phyloP scores from a whole-genome alignment of 2,797 vertebrate genomes.

The Holocentrus rufus region DNA sequence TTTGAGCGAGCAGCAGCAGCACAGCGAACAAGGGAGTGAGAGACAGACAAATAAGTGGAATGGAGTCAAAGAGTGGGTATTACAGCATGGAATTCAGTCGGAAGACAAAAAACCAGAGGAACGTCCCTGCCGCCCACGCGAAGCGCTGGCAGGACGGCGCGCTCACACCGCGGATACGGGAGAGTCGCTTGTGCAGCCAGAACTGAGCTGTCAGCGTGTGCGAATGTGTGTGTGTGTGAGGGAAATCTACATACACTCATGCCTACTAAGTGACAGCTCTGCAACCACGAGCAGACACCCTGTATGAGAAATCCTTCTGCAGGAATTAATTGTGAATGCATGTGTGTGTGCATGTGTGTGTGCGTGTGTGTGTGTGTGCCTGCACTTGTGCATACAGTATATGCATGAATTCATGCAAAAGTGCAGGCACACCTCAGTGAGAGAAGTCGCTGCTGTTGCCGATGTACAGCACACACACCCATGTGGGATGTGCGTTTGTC shows the following conservation, averaged over 20 bases:
- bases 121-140: conserved; percentile 34
- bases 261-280: conserved; percentile 43
- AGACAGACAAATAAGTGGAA: conserved; percentile 28
- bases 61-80: conserved; percentile 37
- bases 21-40: conserved; percentile 6
- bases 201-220: conserved; percentile 17
- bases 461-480: neutral
- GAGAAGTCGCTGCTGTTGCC: neutral
- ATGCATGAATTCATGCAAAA: neutral
- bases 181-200: conserved; percentile 23
- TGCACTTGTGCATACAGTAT: neutral
- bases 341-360: neutral
- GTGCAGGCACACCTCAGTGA: neutral
- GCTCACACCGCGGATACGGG: conserved; percentile 1
- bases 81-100: conserved; percentile 7
- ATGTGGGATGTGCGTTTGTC: too few species aligned
- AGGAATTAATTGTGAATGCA: conserved; percentile 6
- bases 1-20: conserved; percentile 18
- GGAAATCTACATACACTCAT: conserved; percentile 23
- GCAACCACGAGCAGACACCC: conserved; percentile 10
- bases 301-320: conserved; percentile 16
- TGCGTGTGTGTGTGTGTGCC: neutral
- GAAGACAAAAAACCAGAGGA: conserved; percentile 8
- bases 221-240: neutral
- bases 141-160: conserved; percentile 22